phyloP scores from a whole-genome alignment of 2,888 invertebrate genomes.

The Spodoptera littoralis region DNA sequence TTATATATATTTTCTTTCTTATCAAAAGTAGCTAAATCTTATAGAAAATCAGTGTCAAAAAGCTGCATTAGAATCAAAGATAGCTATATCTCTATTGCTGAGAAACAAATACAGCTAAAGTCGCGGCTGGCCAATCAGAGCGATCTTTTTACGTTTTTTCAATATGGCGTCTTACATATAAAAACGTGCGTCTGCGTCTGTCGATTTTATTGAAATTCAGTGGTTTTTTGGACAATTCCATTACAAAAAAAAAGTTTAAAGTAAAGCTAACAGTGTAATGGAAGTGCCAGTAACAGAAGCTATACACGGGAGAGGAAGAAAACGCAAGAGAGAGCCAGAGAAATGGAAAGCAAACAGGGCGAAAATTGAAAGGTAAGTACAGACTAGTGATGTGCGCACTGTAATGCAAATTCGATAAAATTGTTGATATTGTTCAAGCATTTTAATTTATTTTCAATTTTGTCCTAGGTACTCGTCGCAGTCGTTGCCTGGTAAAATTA shows the following conservation, averaged over 20 bases:
- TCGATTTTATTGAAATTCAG: constrained; percentile 26
- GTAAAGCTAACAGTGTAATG: too few relatives aligned
- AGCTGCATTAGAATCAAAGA: constrained; percentile 12
- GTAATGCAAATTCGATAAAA: constrained; percentile 1
- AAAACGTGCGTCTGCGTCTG: constrained; percentile 23
- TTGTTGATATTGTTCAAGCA: too few relatives aligned
- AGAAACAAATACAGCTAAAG: constrained; percentile 25
- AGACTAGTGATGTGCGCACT: constrained; percentile 17
- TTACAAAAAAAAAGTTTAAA: too few relatives aligned
- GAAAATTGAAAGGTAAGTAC: not conserved
- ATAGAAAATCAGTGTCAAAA: too few relatives aligned
- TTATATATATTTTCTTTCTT: too few relatives aligned
- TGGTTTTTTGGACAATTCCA: constrained; percentile 1
- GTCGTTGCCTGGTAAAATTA: constrained; percentile 2
- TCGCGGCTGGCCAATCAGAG: constrained; percentile 28
- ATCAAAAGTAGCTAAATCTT: too few relatives aligned
- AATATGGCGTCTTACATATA: constrained; percentile 29
- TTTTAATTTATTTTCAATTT: not conserved
- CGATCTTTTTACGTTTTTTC: constrained; percentile 21
- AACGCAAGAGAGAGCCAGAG: constrained; percentile 29
- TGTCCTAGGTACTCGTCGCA: not conserved
- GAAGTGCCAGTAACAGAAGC: constrained; percentile 28
- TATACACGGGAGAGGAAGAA: constrained; percentile 29
- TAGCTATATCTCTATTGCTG: constrained; percentile 13
- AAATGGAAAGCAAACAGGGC: constrained; percentile 20